Percentiles rank a stretch among this genome's conserved stretches.
These are phyloP conservation scores for Etheostoma perlongum DNA, from an alignment of 2,797 vertebrate species.

Conservation along the genomic window DNA sequence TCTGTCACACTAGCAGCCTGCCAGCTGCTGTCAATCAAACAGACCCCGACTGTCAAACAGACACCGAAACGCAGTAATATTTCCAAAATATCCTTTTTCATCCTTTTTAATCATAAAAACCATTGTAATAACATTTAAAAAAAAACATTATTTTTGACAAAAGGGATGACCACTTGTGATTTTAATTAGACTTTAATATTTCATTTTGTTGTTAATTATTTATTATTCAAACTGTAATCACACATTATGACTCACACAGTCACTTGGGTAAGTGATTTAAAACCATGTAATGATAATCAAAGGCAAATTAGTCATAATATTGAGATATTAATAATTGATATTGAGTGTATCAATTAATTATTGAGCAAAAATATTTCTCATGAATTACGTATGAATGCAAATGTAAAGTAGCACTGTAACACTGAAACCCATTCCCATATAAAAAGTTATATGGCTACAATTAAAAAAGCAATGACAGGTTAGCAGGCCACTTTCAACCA, in stretches of 20 bases:
- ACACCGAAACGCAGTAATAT: not conserved
- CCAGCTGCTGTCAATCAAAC: conserved; percentile 11
- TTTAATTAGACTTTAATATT: not conserved
- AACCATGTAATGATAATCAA: conserved; percentile 12
- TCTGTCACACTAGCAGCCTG: not conserved
- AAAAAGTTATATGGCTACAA: not conserved
- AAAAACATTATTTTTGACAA: not conserved
- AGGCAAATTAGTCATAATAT: not conserved
- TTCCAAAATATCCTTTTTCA: not conserved
- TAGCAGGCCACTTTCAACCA: not conserved
- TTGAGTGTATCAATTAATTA: not conserved
- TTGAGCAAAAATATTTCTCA: conserved; percentile 3
- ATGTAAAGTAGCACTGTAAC: not conserved
- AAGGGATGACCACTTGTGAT: not conserved
- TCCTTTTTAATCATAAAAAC: not conserved
- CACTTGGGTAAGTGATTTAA: conserved; percentile 5
- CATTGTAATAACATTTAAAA: not conserved
- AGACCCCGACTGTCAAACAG: not conserved
- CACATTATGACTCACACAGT: not conserved
- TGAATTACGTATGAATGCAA: not conserved
- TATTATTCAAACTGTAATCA: not conserved
- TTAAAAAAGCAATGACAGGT: not conserved
- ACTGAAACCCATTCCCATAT: not conserved
- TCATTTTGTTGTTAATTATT: not conserved
- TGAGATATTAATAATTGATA: not conserved